A percentile compares a stretch with the other conserved stretches of the same genome.
phyloP scores from a whole-genome alignment of 2,113 vertebrate genomes.

The Acrocephalus arundinaceus region DNA sequence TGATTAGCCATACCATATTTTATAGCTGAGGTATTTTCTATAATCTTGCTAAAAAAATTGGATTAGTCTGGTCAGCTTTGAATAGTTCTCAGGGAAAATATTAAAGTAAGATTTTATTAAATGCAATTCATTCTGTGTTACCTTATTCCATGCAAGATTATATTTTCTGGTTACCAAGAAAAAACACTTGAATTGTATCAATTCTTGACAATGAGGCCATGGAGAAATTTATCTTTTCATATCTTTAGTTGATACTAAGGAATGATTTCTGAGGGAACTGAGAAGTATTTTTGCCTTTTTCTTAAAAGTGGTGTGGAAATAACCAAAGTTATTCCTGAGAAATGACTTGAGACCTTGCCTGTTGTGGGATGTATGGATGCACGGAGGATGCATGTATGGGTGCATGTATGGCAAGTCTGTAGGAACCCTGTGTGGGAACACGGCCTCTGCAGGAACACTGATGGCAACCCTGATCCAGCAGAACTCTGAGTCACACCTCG shows the following conservation, averaged over 20 bases:
- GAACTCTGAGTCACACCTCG: neutral
- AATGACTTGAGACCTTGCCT: neutral
- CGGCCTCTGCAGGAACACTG: neutral
- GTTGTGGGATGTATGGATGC: neutral
- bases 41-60: neutral
- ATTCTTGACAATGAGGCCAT: neutral
- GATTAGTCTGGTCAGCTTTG: neutral
- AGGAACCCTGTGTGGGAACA: accelerated
- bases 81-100: neutral
- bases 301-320: accelerated
- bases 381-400: no score
- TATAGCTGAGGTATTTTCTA: neutral
- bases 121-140: neutral
- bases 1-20: neutral
- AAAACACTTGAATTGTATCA: neutral
- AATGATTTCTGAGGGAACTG: neutral
- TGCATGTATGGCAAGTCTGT: neutral
- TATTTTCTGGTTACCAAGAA: neutral
- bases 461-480: neutral
- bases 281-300: neutral
- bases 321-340: neutral
- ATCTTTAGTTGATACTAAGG: neutral
- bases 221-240: neutral
- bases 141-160: neutral
- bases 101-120: neutral